A percentile compares a stretch with the other conserved stretches of the same genome.
These are phyloP conservation scores for Scomber scombrus DNA, from an alignment of 2,113 vertebrate genomes.

Conservation along the genomic window DNA sequence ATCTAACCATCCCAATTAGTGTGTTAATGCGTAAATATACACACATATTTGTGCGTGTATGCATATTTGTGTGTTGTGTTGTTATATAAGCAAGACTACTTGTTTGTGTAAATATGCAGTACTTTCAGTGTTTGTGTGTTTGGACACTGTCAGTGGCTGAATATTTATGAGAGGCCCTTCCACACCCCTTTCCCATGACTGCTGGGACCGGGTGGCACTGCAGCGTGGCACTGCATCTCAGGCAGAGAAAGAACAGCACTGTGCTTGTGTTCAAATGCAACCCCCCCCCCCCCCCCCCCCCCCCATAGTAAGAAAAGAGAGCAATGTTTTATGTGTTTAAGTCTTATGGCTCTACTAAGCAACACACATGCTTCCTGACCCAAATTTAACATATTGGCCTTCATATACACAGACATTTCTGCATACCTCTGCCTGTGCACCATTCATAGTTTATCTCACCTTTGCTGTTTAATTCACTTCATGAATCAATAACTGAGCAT, in stretches of 20 bases:
- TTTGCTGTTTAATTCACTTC: slow-evolving; percentile 1
- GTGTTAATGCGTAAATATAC: slow-evolving; percentile 18
- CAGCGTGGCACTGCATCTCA: slow-evolving; percentile 58
- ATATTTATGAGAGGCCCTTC: slow-evolving; percentile 81
- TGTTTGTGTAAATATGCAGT: slow-evolving; percentile 46
- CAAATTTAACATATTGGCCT: neutral
- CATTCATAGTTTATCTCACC: slow-evolving; percentile 1
- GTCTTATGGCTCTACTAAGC: neutral
- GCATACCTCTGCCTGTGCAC: neutral
- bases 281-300: neutral
- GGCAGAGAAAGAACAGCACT: slow-evolving; percentile 64
- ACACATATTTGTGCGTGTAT: slow-evolving; percentile 10
- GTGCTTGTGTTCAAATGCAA: slow-evolving; percentile 57
- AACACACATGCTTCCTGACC: slow-evolving; percentile 13
- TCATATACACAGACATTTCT: neutral
- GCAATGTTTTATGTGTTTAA: neutral
- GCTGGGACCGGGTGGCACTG: slow-evolving; percentile 73
- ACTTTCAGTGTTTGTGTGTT: slow-evolving; percentile 50
- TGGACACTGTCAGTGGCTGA: slow-evolving; percentile 60
- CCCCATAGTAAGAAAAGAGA: slow-evolving; percentile 21
- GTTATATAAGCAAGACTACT: neutral
- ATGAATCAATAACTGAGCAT: slow-evolving; percentile 40
- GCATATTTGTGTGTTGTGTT: slow-evolving; percentile 16
- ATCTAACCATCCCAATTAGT: slow-evolving; percentile 28
- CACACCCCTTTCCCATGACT: slow-evolving; percentile 66